Percentiles rank a stretch among this genome's conserved stretches.
Evolutionary conservation across 2,797 vertebrate species (phyloP).

Genomic region (Botia almorhae): DNA sequence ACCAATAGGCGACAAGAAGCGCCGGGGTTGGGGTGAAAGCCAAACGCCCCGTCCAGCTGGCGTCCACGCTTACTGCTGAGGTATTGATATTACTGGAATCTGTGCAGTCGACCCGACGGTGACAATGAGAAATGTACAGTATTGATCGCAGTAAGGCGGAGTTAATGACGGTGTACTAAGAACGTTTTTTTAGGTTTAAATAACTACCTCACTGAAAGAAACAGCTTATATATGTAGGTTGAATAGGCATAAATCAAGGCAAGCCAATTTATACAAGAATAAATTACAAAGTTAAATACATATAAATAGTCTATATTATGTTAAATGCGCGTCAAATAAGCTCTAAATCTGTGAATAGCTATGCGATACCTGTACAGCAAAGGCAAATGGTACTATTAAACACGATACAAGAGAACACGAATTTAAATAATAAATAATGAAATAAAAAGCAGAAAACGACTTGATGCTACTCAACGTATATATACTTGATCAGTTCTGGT

Average conservation of each 20-base stretch:
- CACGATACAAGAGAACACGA: background rate
- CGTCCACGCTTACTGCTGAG: constrained; percentile 38
- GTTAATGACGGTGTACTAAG: background rate
- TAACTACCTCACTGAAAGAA: background rate
- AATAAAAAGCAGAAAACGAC: background rate
- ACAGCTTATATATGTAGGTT: background rate
- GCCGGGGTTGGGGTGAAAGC: constrained; percentile 5
- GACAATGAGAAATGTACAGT: constrained; percentile 24
- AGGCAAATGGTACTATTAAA: background rate
- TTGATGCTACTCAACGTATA: background rate
- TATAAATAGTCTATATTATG: background rate
- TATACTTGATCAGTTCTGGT: constrained; percentile 8
- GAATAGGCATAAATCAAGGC: background rate
- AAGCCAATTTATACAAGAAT: background rate
- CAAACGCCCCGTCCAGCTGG: constrained; percentile 55
- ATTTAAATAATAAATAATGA: background rate
- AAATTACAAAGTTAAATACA: background rate
- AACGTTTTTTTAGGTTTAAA: background rate
- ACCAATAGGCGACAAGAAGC: constrained; percentile 42
- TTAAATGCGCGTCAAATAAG: background rate
- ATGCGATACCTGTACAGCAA: background rate
- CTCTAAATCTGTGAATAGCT: background rate
- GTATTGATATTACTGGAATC: constrained; percentile 56
- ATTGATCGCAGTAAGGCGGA: constrained; percentile 6
- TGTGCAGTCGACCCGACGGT: constrained; percentile 11